Evolutionary conservation across 2,113 vertebrate genomes (phyloP), one percentile per base, ranked within the genome.

Genomic region (Crotalus horridus): DNA sequence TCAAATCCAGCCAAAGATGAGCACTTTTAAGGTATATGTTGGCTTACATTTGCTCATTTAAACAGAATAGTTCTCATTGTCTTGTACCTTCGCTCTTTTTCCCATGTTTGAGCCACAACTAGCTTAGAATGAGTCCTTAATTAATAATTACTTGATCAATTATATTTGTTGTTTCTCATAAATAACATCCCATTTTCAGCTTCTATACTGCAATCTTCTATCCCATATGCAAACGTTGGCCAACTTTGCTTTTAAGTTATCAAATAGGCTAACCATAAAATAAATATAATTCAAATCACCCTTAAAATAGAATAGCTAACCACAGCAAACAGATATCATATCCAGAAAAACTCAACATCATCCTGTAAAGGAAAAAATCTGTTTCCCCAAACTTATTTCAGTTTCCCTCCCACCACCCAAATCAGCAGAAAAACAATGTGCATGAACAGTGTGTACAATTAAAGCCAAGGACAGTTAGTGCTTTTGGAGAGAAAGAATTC

Each of bases 221-320:
- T 54, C 39, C 53, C 20, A 85, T 6, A 89, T 58, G 54, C 6
- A 92, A 85, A 89, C 88, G 10, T 58, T 89, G 69, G 88, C 88
- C 55, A 92, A 85, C 43, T 85, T 89, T 85, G 54, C 69, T 89
- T 89, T 92, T 89, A 85, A 85, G 88, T 85, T 92, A 89, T 92
- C 88, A 59, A 55, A 59, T 89, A 89, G 29, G 88, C 11, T 89
- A 89, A 89, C 69, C 69, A 85, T 89, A 59, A 89, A 92, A 92
- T 85, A 92, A 43, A 92, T 59, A 59, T 89, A 92, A 92, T 92
- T 64, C 88, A 89, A 92, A 86, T 29, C 92, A 92, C 88, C 8
- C 69, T 56, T 59, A 89, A 92, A 89, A 59, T 89, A 92, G 87
- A 74, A 43, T 4, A 59, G 88, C 54, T 85, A 58, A 53, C 43